A percentile compares a stretch with the other conserved stretches of the same genome.
Evolutionary conservation across 2,888 invertebrate species (phyloP).

Genomic region (Eupithecia inturbata): DNA sequence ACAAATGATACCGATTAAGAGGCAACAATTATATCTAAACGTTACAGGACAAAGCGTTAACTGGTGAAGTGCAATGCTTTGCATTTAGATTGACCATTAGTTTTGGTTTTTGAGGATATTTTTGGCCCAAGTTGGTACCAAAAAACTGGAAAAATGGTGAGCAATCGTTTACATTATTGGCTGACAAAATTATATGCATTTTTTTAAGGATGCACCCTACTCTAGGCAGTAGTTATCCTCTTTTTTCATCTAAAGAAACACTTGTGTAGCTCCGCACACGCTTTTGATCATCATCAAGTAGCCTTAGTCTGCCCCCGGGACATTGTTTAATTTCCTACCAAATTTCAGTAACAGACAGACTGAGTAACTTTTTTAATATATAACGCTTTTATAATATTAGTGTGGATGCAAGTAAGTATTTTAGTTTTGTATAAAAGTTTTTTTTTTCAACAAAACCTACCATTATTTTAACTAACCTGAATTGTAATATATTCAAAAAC

Average conservation of each 20-base stretch:
- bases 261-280: too few relatives aligned
- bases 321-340: too few relatives aligned
- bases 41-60: constrained; percentile 62
- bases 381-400: too few relatives aligned
- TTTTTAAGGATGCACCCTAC: neutral
- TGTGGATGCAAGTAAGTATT: too few relatives aligned
- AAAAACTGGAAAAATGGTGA: neutral
- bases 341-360: too few relatives aligned
- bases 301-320: too few relatives aligned
- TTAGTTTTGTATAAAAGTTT: too few relatives aligned
- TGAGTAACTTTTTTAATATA: too few relatives aligned
- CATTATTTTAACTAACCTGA: too few relatives aligned
- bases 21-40: constrained; percentile 62
- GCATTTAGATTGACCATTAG: constrained; percentile 45
- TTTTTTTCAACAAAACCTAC: too few relatives aligned
- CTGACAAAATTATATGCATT: neutral
- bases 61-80: constrained; percentile 48
- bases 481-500: neutral
- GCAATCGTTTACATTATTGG: neutral
- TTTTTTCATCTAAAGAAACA: neutral
- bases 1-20: constrained; percentile 65
- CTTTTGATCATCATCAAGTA: too few relatives aligned
- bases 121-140: neutral
- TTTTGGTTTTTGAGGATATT: neutral
- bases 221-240: neutral